Percentiles rank a stretch among this genome's conserved stretches.
These are phyloP conservation scores for Larimichthys polyactis DNA, from an alignment of 2,113 vertebrate species.

Conservation along the genomic window DNA sequence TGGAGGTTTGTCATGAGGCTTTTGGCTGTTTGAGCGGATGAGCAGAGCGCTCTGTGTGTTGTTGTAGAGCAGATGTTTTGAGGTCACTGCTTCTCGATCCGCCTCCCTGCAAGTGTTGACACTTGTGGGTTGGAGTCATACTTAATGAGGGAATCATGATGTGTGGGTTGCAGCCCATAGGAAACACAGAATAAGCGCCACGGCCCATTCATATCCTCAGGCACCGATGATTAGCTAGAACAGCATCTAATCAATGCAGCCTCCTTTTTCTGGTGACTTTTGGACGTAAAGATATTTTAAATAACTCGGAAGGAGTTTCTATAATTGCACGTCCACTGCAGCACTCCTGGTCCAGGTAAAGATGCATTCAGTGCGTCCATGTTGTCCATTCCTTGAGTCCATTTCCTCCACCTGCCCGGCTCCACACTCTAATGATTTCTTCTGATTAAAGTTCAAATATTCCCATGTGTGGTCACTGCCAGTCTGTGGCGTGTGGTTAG, in stretches of 20 bases:
- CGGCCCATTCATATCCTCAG: slow-evolving; percentile 36
- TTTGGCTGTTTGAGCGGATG: slow-evolving; percentile 34
- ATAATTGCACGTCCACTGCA: not conserved
- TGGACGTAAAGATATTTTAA: not conserved
- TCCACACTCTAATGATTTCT: slow-evolving; percentile 80
- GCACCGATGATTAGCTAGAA: slow-evolving; percentile 38
- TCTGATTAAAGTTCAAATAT: slow-evolving; percentile 85
- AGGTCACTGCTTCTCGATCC: slow-evolving; percentile 60
- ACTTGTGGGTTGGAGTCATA: slow-evolving; percentile 54
- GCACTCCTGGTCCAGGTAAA: slow-evolving; percentile 13
- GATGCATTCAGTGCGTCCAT: slow-evolving; percentile 11
- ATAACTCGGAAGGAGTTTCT: not conserved
- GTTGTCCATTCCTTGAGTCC: slow-evolving; percentile 34
- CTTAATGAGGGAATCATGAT: slow-evolving; percentile 62
- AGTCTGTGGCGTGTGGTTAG: slow-evolving; percentile 76
- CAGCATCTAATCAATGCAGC: not conserved
- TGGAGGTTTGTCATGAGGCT: slow-evolving; percentile 5
- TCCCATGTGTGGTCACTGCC: slow-evolving; percentile 86
- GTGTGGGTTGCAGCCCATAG: slow-evolving; percentile 45
- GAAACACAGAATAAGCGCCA: slow-evolving; percentile 22
- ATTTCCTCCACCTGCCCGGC: slow-evolving; percentile 56
- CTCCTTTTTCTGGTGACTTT: not conserved
- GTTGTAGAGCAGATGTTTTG: slow-evolving; percentile 71
- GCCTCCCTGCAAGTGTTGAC: slow-evolving; percentile 51
- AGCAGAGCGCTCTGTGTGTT: slow-evolving; percentile 21